Percentiles rank a stretch among this genome's conserved stretches.
Conservation (phyloP, 2,797 vertebrate genomes). For the Hydrophis major region DNA sequence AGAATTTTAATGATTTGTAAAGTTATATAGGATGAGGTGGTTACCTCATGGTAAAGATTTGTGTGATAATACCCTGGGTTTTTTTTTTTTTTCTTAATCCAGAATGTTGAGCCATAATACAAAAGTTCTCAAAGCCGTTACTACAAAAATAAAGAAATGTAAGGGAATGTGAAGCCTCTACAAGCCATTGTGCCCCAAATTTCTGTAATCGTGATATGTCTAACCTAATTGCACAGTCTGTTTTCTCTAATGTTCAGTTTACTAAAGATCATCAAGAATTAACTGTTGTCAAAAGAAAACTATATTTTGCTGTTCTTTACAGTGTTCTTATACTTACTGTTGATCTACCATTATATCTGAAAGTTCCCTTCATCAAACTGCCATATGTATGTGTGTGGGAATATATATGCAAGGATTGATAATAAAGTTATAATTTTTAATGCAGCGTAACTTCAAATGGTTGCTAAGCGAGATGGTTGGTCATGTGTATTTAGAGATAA, state of each 20-base stretch:
- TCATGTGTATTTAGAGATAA: too few species aligned
- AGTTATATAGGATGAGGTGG: neutral
- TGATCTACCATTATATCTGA: neutral
- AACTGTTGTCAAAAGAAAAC: neutral
- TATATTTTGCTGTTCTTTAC: neutral
- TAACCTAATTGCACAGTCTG: neutral
- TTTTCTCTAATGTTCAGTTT: neutral
- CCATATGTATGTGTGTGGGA: neutral
- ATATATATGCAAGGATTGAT: neutral
- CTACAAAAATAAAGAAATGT: neutral
- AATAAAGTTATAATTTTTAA: too few species aligned
- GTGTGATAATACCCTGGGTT: neutral
- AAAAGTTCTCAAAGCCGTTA: neutral
- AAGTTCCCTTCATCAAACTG: neutral
- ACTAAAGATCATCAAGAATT: neutral
- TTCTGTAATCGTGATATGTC: neutral
- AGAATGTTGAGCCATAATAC: neutral
- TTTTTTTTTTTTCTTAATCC: too few species aligned
- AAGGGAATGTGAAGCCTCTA: neutral
- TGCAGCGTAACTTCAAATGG: too few species aligned
- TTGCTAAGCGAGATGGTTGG: too few species aligned
- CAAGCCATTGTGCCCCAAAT: neutral
- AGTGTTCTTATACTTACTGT: neutral
- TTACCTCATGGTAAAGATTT: neutral
- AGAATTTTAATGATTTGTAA: neutral